Evolutionary conservation across 2,113 vertebrate species (phyloP), one percentile per base, ranked within the genome.

Genomic region (Lichenostomus cassidix): DNA sequence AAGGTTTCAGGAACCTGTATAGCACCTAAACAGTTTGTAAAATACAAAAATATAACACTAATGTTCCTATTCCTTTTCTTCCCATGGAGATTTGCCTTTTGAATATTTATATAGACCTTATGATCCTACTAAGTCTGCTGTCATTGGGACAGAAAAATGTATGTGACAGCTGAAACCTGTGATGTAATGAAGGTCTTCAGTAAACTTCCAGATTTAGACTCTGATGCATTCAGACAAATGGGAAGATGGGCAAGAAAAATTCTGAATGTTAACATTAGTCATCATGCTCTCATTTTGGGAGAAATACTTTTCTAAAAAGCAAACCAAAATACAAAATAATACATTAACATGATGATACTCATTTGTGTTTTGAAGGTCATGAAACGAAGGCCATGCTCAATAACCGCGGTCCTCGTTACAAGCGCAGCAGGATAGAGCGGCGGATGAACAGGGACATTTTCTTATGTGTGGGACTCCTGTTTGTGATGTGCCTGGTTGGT

Each of bases 371-470:
- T 97, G 52, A 96, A 99, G 99, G 99, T 68, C 99, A 98, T 29
- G 99, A 99, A 92, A 99, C 99, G 8, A 99, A 99, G 97, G 98
- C 99, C 90, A 99, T 99, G 99, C 97, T 99, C 27, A 99, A 99
- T 97, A 99, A 99, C 96, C 98, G 92, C 0, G 98, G 98, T 12
- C 97, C 99, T 3, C 98, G 99, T 31, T 99, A 99, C 97, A 99
- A 99, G 90, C 98, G 99, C 97, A 99, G 99, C 98, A 98, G 98
- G 97, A 97, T 99, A 7, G 99, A 99, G 97, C 97, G 97, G 56
- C 97, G 95, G 65, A 98, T 99, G 97, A 99, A 99, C 74, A 91
- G 5, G 3, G 98, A 99, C 50, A 97, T 99, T 86, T 97, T 99
- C 89, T 98, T 98, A 70, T 99, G 99, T 76, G 97, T 99, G 60